phyloP scores from a whole-genome alignment of 2,113 vertebrate genomes.

The Macaca fascicularis region T2T-MFA8v1.1 NC_088376.1:97692001-97692500 shows the following conservation, averaged over 20 bases:
- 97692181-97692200: background rate
- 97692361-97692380: constrained; percentile 9
- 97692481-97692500: background rate
- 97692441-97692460: background rate
- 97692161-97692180: background rate
- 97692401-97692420: background rate
- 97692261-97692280: constrained; percentile 49
- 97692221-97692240: constrained; percentile 32
- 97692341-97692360: background rate
- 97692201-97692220: constrained; percentile 60
- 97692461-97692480: background rate
- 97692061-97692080: background rate
- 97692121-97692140: background rate
- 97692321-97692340: constrained; percentile 37
- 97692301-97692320: constrained; percentile 52
- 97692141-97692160: background rate
- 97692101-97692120: background rate
- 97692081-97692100: background rate
- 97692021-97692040: background rate
- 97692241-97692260: background rate
- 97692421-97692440: background rate
- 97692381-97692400: background rate
- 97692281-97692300: constrained; percentile 51
- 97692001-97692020: background rate
- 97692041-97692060: background rate